phyloP scores from a whole-genome alignment of 1,140 invertebrate genomes.

The Bradysia coprophila region DNA sequence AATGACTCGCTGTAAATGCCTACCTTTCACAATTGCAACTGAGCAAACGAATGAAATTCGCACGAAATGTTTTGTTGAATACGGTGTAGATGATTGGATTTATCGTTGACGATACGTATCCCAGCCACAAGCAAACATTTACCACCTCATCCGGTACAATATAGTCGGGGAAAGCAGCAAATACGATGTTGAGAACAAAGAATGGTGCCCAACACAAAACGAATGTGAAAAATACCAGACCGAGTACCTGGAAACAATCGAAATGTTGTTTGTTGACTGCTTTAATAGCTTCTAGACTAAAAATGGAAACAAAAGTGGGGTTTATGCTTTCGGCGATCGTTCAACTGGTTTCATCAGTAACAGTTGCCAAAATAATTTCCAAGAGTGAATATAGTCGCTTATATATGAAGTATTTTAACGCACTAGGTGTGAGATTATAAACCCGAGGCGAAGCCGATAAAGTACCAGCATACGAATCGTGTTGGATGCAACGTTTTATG shows the following conservation, averaged over 20 bases:
- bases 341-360: too few relatives aligned
- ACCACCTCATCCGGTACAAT: conserved; percentile 43
- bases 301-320: too few relatives aligned
- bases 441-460: too few relatives aligned
- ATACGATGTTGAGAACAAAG: conserved; percentile 69
- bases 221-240: conserved; percentile 78
- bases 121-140: conserved; percentile 66
- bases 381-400: too few relatives aligned
- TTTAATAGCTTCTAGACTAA: too few relatives aligned
- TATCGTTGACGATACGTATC: conserved; percentile 74
- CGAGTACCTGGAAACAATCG: conserved; percentile 39
- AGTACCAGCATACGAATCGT: too few relatives aligned
- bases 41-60: conserved; percentile 60
- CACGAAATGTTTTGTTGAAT: conserved; percentile 72
- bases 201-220: conserved; percentile 83
- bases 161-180: conserved; percentile 52
- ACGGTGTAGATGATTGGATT: conserved; percentile 77
- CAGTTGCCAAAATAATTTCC: too few relatives aligned
- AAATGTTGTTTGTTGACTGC: too few relatives aligned
- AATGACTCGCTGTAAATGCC: conserved; percentile 7
- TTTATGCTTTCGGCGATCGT: too few relatives aligned
- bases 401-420: too few relatives aligned
- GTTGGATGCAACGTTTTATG: too few relatives aligned
- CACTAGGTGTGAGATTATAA: too few relatives aligned
- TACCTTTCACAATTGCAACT: conserved; percentile 57